Base-by-base conservation (phyloP, 2,113 vertebrate genomes). In the Polypterus senegalus region DNA sequence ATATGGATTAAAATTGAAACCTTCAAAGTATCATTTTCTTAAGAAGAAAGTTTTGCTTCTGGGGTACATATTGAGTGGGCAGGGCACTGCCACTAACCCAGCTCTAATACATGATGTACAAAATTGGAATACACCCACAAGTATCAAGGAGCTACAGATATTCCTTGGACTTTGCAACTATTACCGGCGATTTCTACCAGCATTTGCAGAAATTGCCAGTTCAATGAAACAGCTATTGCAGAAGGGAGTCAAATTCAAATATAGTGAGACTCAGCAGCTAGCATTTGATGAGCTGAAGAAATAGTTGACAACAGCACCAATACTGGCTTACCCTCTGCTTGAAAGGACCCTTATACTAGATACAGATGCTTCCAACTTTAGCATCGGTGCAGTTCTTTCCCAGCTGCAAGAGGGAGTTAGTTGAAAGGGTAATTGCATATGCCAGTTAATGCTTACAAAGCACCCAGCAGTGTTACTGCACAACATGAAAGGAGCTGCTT, bases 1-100 rank as follows among this genome's bases (percentile, higher is more conserved):
- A 3, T 61, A 57, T 59, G 65, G 46, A 6, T 8, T 72, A 4
- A 69, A 67, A 48, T 57, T 72, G 2, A 69, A 72, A 54, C 65
- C 63, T 3, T 54, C 60, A 2, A 66, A 71, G 6, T 65, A 62
- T 47, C 59, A 71, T 3, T 44, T 68, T 7, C 49, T 68, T 0
- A 60, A 63, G 5, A 58, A 68, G 3, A 56, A 68, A 46, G 61
- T 66, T 6, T 8, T 66, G 1, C 66, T 66, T 51, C 49, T 68
- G 8, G 66, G 62, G 6, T 60, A 69, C n/a, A 7, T 66, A 2
- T 10, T 64, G 3, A 66, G 47, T 49, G 62, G 58, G 9, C 54
- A 68, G 1, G 66, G 63, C 2, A 66, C 66, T 9, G 44, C 1
- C 1, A 56, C 67, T 2, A 69, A 60, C 6, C 53, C 57, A 10